Base-by-base conservation (phyloP, 2,888 invertebrate species). In the Papilio elwesi region DNA sequence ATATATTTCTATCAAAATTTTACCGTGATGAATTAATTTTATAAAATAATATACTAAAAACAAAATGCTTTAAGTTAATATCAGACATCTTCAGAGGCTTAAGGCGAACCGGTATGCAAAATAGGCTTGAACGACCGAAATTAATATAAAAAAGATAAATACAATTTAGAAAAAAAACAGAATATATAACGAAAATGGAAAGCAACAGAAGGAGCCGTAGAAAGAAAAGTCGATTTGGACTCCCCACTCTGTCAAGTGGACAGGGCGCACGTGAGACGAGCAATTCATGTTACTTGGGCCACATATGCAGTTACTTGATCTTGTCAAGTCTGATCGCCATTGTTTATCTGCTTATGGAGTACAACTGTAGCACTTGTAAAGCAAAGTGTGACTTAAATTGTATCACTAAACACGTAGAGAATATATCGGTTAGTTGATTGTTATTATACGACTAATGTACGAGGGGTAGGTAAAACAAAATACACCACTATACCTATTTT, bases 291-390 rank as follows among this genome's bases (percentile, higher is more conserved):
- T 78, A 84, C 36, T 64, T 85, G 4, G 80, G 78, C 55, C 77
- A 79, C 11, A 38, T 91, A 2, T 85, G 81, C 74, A 87, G 80
- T 71, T 81, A 87, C 15, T 65, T 91, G 6, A 82, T 91, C 48
- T 72, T 90, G 77, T 77, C 82, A 1, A 83, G 84, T 75, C 76
- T 92, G 0, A 77, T 90, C 51, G 84, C 81, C 1, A 72, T 90
- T 0, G 82, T 90, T 5, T 91, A 88, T 74, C 48, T 90, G 43
- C 86, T 90, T 84, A 74, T 91, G 43, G 87, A 91, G 15, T 83
- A 87, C 68, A 90, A 91, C 55, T 90, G 87, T 71, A 81, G 63
- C 36, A 80, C 81, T 43, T 91, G 90, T 73, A 79, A 66, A 13
- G 75, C 82, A 1, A 88, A 83, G 75, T 83, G 77, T 73, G 82